phyloP scores from a whole-genome alignment of 2,888 invertebrate genomes.

The Conchocele bisecta region DNA sequence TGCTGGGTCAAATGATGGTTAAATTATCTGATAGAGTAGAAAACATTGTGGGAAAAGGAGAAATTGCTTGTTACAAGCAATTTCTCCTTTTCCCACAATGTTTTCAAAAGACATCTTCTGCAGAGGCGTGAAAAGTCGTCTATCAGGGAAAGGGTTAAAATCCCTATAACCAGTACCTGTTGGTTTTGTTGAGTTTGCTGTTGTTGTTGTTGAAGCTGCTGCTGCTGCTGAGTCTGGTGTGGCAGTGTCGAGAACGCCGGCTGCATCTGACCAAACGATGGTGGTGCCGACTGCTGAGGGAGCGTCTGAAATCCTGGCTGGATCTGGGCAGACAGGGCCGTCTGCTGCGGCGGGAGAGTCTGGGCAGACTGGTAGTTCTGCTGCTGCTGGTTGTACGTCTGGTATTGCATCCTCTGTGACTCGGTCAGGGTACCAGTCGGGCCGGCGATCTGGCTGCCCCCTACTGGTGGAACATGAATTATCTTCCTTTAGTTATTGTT shows the following conservation, averaged over 20 bases:
- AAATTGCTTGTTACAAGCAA: too few species aligned
- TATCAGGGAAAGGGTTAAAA: neutral
- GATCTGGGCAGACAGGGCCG: neutral
- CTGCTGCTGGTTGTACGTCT: conserved; percentile 37
- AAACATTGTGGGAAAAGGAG: too few species aligned
- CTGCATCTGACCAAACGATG: too few species aligned
- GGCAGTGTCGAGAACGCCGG: conserved; percentile 16
- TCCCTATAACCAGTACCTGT: conserved; percentile 1
- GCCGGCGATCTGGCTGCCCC: conserved; percentile 44
- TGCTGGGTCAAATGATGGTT: too few species aligned
- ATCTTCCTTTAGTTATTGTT: conserved; percentile 14
- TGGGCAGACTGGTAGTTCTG: conserved; percentile 15
- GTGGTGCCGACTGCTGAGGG: conserved; percentile 2
- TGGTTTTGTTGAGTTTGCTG: conserved; percentile 34
- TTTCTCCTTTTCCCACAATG: too few species aligned
- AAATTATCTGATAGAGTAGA: too few species aligned
- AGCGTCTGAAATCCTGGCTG: conserved; percentile 45
- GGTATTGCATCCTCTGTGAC: conserved; percentile 59
- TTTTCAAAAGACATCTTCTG: too few species aligned
- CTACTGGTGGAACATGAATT: conserved; percentile 7
- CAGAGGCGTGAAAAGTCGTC: too few species aligned
- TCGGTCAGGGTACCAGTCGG: conserved; percentile 50
- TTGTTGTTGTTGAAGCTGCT: conserved; percentile 51
- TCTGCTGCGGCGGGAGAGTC: conserved; percentile 3
- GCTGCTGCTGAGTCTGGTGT: conserved; percentile 53